A percentile compares a stretch with the other conserved stretches of the same genome.
Evolutionary conservation across 2,113 vertebrate species (phyloP).

Genomic region (Illadopsis cleaveri): DNA sequence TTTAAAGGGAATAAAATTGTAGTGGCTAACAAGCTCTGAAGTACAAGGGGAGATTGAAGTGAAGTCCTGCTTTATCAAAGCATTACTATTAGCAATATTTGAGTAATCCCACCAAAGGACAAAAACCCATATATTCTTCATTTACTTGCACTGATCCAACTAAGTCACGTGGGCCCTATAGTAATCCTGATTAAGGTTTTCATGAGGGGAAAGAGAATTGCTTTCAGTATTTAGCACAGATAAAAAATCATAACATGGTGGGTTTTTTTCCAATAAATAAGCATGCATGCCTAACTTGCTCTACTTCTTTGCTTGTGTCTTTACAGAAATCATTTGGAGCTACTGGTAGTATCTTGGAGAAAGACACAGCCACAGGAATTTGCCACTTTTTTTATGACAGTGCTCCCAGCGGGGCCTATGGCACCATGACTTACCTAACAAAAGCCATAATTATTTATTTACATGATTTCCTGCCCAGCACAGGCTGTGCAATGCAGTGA

Average conservation of each 20-base stretch:
- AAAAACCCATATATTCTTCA: not conserved
- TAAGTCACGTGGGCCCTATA: not conserved
- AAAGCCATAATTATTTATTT: constrained; percentile 88
- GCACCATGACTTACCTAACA: constrained; percentile 97
- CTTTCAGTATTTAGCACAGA: not conserved
- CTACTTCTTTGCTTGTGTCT: not conserved
- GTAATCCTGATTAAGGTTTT: not conserved
- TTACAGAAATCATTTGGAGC: constrained; percentile 85
- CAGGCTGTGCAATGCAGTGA: constrained; percentile 91
- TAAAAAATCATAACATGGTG: not conserved
- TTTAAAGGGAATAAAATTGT: not conserved
- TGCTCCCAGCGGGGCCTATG: constrained; percentile 93
- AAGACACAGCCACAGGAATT: constrained; percentile 89
- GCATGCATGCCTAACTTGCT: not conserved
- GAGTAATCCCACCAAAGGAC: not conserved
- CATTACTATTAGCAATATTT: not conserved
- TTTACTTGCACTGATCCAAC: not conserved
- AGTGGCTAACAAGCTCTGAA: not conserved
- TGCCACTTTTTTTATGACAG: constrained; percentile 97
- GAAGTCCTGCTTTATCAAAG: not conserved
- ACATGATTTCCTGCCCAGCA: constrained; percentile 90
- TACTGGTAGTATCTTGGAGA: constrained; percentile 86
- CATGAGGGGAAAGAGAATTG: not conserved
- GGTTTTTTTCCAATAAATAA: not conserved
- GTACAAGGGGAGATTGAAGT: not conserved